phyloP scores from a whole-genome alignment of 2,888 invertebrate genomes.

The Pterobdella sp. region DNA sequence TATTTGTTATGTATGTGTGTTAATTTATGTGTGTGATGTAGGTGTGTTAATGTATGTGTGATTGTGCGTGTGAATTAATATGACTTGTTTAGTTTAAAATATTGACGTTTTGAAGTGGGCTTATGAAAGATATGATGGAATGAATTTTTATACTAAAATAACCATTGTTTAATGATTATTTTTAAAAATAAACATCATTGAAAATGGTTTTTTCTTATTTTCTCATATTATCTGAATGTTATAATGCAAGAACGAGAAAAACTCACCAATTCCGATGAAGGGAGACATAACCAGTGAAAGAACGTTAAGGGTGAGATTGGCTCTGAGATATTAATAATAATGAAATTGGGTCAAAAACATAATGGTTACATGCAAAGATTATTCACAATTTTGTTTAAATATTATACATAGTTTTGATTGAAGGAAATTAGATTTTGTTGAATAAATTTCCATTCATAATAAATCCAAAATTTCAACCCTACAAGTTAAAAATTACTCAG shows the following conservation, averaged over 20 bases:
- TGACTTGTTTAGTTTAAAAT: too few relatives aligned
- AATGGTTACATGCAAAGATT: too few relatives aligned
- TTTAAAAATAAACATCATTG: not conserved
- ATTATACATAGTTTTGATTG: too few relatives aligned
- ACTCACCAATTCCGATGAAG: constrained; percentile 19
- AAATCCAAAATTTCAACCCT: too few relatives aligned
- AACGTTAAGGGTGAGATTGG: constrained; percentile 21
- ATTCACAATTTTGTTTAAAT: too few relatives aligned
- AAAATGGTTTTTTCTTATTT: not conserved
- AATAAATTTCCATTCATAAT: too few relatives aligned
- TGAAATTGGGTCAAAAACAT: not conserved
- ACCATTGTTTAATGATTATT: not conserved
- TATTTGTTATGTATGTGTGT: not conserved
- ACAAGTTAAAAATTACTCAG: too few relatives aligned
- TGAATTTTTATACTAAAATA: not conserved
- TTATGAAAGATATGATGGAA: not conserved
- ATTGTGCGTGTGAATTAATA: too few relatives aligned
- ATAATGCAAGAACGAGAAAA: too few relatives aligned
- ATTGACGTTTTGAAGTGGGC: too few relatives aligned
- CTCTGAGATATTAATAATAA: not conserved
- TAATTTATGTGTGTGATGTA: not conserved
- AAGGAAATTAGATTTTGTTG: too few relatives aligned
- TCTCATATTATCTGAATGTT: too few relatives aligned
- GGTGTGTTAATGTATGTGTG: not conserved
- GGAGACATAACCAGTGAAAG: constrained; percentile 11